Percentiles rank a stretch among this genome's conserved stretches.
Conservation (phyloP, 2,797 vertebrate species). For the Coranthus polyacanthus region DNA sequence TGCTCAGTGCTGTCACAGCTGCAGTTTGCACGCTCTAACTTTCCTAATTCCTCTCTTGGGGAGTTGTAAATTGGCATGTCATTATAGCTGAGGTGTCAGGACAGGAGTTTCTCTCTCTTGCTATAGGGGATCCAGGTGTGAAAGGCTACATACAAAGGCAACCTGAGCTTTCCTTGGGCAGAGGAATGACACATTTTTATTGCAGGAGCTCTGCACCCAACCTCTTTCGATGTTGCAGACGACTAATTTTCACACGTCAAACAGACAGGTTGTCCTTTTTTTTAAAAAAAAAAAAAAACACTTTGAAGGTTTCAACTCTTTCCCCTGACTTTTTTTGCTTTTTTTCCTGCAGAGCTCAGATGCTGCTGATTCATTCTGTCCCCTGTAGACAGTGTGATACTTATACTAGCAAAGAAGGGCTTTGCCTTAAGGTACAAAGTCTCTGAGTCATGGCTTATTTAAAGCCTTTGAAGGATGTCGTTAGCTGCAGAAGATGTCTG, state of each 20-base stretch:
- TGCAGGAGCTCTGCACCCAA: constrained; percentile 40
- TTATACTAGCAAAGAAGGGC: constrained; percentile 60
- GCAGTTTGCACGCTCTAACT: constrained; percentile 34
- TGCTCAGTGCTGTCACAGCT: constrained; percentile 30
- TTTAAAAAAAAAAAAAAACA: constrained; percentile 41
- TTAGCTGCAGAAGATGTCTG: constrained; percentile 51
- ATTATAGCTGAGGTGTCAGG: constrained; percentile 46
- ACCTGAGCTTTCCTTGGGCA: constrained; percentile 62
- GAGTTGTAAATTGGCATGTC: constrained; percentile 62
- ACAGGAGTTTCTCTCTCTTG: constrained; percentile 45
- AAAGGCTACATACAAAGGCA: constrained; percentile 52
- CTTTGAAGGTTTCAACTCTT: constrained; percentile 64
- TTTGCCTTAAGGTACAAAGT: constrained; percentile 47
- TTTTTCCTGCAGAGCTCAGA: constrained; percentile 54
- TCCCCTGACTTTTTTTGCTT: constrained; percentile 36
- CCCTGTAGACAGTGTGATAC: constrained; percentile 48
- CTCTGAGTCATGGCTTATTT: constrained; percentile 59
- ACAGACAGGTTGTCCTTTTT: constrained; percentile 55
- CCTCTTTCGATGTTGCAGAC: constrained; percentile 59
- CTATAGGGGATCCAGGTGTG: constrained; percentile 42
- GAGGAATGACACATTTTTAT: constrained; percentile 47
- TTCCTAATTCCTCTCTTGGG: constrained; percentile 56
- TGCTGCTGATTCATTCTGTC: constrained; percentile 69
- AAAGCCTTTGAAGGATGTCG: constrained; percentile 63
- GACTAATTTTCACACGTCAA: constrained; percentile 67